Evolutionary conservation across 2,888 invertebrate species (phyloP).

Genomic region (Torymus auratus): DNA sequence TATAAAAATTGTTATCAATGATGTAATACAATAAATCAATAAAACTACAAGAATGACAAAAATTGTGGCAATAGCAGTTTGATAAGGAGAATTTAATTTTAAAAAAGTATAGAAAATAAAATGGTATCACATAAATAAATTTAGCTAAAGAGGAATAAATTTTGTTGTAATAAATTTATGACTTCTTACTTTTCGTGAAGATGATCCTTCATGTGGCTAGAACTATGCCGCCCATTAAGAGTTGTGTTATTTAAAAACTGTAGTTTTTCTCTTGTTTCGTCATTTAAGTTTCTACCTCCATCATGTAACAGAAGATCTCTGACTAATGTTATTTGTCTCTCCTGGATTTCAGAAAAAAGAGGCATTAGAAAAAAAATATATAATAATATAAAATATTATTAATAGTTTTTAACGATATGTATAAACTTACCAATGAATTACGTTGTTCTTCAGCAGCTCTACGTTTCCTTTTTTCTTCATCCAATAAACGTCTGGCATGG

Average conservation of each 20-base stretch:
- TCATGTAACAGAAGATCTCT: constrained; percentile 86
- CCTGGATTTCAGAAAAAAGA: constrained; percentile 77
- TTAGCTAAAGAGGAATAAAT: too few species aligned
- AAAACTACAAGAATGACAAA: neutral
- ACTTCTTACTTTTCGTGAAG: constrained; percentile 71
- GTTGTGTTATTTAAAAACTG: constrained; percentile 84
- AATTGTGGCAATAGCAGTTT: neutral
- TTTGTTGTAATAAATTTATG: too few species aligned
- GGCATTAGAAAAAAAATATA: too few species aligned
- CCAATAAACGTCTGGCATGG: constrained; percentile 88
- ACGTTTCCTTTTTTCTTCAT: constrained; percentile 86
- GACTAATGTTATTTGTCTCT: constrained; percentile 85
- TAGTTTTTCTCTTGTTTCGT: constrained; percentile 89
- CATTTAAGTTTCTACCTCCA: constrained; percentile 84
- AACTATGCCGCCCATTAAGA: constrained; percentile 78
- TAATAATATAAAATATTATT: too few species aligned
- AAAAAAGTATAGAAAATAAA: too few species aligned
- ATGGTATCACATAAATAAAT: too few species aligned
- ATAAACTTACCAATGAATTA: constrained; percentile 81
- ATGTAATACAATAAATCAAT: neutral
- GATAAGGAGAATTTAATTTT: too few species aligned
- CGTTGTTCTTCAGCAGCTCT: constrained; percentile 85
- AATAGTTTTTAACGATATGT: neutral
- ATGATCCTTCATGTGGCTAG: constrained; percentile 67
- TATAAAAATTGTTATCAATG: neutral